Evolutionary conservation across 2,888 invertebrate genomes (phyloP), one percentile per base, ranked within the genome.

Genomic region (Leptodirus hochenwartii): DNA sequence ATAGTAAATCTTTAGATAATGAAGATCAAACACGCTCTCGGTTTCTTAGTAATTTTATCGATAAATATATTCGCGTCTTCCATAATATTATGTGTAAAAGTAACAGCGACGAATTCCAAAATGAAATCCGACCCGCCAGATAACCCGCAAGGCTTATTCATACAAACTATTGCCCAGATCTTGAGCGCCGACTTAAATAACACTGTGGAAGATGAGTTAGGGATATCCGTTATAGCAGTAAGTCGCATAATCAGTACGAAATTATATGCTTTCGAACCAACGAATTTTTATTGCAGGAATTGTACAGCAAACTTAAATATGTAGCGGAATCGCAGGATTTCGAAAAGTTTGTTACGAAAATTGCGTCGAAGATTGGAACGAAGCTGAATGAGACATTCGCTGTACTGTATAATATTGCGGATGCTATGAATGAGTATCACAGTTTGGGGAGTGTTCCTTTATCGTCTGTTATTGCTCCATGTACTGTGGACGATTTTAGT

Each of bases 251-350:
- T n/a, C n/a, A n/a, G n/a, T n/a, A n/a, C n/a, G n/a, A n/a, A n/a
- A 8, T 15, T 11, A 20, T 27, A 24, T 3, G 14, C 17, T 15
- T 30, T 11, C 17, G 15, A 27, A 11, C 3, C 30, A 12, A 26
- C 15, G 11, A 13, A 23, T 22, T 15, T 12, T 29, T 14, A 32
- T 43, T 36, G 13, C 29, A 54, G 54, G 48, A 49, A 39, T 41
- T 54, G 27, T 54, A 52, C 39, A 43, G 44, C 22, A 49, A 47
- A 33, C 48, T 51, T 27, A 50, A 51, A 39, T 49, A 47, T 34
- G 41, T 43, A 17, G 35, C 46, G 17, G 41, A 43, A 29, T 36
- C 39, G 16, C 42, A 45, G 31, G 46, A 51, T 35, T 41, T 46
- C 16, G 44, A 47, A 22, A 47, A 45, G 31, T 42, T 42, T 29